Evolutionary conservation across 1,140 invertebrate genomes (phyloP), one percentile per base, ranked within the genome.

Genomic region (Drosophila azteca): DNA sequence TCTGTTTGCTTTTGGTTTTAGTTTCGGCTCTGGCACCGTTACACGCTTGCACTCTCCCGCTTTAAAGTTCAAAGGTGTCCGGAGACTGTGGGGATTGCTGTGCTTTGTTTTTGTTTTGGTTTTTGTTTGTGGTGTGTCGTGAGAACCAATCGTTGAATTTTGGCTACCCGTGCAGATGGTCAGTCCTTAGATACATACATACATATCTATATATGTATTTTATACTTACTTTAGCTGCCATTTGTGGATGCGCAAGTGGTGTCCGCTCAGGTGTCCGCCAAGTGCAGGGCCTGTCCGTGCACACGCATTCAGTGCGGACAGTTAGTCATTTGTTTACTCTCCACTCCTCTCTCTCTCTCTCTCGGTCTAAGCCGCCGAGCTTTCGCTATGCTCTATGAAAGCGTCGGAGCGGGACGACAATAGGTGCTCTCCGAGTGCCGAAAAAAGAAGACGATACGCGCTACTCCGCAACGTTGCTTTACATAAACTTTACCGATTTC

Each of bases 1-100:
- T 79, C 75, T 87, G 83, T 88, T 87, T 87, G 83, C 75, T 72
- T 81, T 85, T 80, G 55, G 64, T 39, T 76, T 75, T 60, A 50
- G 57, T 70, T 61, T 50, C 39, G 65, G 65, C 65, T 71, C 39
- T 58, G 64, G 64, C 68, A 59, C 64, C 53, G 53, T 71, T 69
- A 60, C 66, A 69, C 50, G 50, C 64, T 77, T 79, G 82, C 83
- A 87, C 82, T 87, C 82, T 87, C 82, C 82, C 64, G 79, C 76
- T 82, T 88, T 87, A 87, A 87, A 87, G 82, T 87, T 87, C 82
- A 87, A 87, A 87, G 82, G 83, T 87, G 69, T 5, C 59, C 20
- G 7, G 7, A 26, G 57, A 50, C 41, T 46, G 29, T 57, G 29
- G 46, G 70, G 63, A 71, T 65, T 75, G 66, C 79, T 63, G 49